Evolutionary conservation across 1,140 invertebrate species (phyloP), one percentile per base, ranked within the genome.

Genomic region (Drosophila bocki): DNA sequence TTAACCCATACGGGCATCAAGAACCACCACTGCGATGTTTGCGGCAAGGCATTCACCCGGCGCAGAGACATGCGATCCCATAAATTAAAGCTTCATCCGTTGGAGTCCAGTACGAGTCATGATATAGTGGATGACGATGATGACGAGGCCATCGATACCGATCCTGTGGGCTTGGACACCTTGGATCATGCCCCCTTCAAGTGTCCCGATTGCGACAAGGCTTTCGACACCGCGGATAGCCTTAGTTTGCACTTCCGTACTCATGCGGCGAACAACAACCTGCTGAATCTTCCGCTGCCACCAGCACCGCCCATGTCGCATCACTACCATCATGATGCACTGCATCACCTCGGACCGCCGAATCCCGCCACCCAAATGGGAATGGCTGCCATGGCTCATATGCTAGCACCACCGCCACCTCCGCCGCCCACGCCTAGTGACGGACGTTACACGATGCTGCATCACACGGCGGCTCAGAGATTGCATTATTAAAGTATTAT

Each of bases 1-100:
- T 94, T 95, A 7, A 96, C 95, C 8, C 96, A 97, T 79, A 96
- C 96, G 1, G 96, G 96, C 0, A 94, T 96, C 45, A 96, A 96
- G 82, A 95, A 95, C 84, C 96, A 95, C 84, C 95, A 95, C 58
- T 97, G 96, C 86, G 95, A 97, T 79, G 92, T 96, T 3, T 97
- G 96, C 84, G 95, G 94, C 7, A 95, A 96, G 78, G 94, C 95
- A 11, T 97, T 97, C 78, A 95, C 95, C 29, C 94, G 96, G 3
- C 95, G 95, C 17, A 93, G 94, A 76, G 94, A 95, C 75, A 93
- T 95, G 82, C 94, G 94, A 41, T 70, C 91, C 0, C 92, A 93
- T 58, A 93, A 93, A 35, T 45, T 86, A 7, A 93, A 93, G 45
- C 50, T 92, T 6, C 92, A 93, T 72, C 79, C 82, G 0, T 22